These are phyloP conservation scores for Drosophila ezoana DNA, from an alignment of 2,888 invertebrate species.

Conservation along the genomic window DNA sequence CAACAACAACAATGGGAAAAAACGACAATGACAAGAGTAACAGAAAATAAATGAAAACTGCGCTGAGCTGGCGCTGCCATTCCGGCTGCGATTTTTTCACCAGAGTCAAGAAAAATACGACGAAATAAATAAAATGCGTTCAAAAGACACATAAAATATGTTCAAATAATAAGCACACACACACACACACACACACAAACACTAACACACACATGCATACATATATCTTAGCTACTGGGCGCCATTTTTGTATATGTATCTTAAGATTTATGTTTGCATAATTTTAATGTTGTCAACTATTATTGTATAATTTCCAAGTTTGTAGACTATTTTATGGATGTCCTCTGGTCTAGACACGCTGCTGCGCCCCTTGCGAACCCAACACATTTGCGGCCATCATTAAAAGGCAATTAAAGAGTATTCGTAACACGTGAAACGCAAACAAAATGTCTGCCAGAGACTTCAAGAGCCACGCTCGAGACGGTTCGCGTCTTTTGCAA, in stretches of 20 bases:
- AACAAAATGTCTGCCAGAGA: constrained; percentile 24
- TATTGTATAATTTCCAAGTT: constrained; percentile 58
- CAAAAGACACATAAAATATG: constrained; percentile 68
- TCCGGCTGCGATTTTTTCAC: constrained; percentile 64
- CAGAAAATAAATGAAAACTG: constrained; percentile 73
- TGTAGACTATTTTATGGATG: constrained; percentile 45
- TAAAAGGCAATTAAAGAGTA: constrained; percentile 64
- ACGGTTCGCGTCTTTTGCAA: constrained; percentile 45
- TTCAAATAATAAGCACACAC: constrained; percentile 50
- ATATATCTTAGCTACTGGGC: constrained; percentile 17
- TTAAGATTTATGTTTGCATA: constrained; percentile 55
- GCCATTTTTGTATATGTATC: constrained; percentile 34
- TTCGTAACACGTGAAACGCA: constrained; percentile 38
- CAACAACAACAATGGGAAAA: constrained; percentile 21
- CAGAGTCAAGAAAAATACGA: constrained; percentile 71
- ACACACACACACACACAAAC: constrained; percentile 10
- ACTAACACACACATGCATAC: constrained; percentile 2
- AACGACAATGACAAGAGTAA: constrained; percentile 47
- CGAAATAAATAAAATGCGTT: constrained; percentile 69
- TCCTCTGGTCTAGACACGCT: constrained; percentile 17
- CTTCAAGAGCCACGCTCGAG: constrained; percentile 14
- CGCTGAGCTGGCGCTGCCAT: constrained; percentile 45
- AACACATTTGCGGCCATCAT: constrained; percentile 41
- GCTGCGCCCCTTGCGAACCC: neutral
- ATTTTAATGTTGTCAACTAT: constrained; percentile 62